Percentiles rank a stretch among this genome's conserved stretches.
Evolutionary conservation across 2,888 invertebrate species (phyloP).

Genomic region (Cerceris rybyensis): DNA sequence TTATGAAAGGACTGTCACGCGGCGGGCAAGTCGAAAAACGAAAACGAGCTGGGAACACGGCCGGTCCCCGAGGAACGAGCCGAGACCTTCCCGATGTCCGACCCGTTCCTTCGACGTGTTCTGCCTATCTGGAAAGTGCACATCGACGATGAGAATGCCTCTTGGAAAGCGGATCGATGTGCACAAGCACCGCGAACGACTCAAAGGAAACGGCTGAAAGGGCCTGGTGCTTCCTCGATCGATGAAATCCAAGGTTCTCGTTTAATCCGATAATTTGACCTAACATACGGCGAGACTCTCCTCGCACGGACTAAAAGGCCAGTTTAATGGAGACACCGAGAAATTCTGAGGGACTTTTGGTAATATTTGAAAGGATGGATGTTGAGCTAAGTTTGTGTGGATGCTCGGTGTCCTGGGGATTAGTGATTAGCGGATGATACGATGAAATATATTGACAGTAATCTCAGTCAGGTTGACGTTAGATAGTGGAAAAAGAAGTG

Average conservation of each 20-base stretch:
- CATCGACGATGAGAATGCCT: constrained; percentile 48
- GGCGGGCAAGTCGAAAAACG: constrained; percentile 35
- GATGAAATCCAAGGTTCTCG: constrained; percentile 32
- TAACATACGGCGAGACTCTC: not conserved
- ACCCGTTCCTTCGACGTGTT: constrained; percentile 9
- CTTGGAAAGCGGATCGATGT: constrained; percentile 61
- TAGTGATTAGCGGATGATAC: no score
- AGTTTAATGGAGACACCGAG: not conserved
- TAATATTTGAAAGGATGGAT: no score
- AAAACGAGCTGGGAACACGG: constrained; percentile 28
- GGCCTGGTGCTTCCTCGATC: constrained; percentile 27
- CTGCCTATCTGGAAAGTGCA: not conserved
- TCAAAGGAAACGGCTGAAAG: constrained; percentile 51
- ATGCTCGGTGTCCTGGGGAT: no score
- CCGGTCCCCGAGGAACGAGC: constrained; percentile 9
- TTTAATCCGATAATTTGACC: constrained; percentile 5
- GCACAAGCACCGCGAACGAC: constrained; percentile 26
- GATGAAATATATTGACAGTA: no score
- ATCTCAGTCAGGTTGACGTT: no score
- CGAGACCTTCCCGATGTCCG: constrained; percentile 18
- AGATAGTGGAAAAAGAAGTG: no score
- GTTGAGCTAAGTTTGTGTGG: no score
- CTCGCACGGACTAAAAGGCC: not conserved
- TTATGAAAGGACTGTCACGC: not conserved
- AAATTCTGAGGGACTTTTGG: no score